Conservation (phyloP, 2,888 invertebrate species). For the Mamestra brassicae region DNA sequence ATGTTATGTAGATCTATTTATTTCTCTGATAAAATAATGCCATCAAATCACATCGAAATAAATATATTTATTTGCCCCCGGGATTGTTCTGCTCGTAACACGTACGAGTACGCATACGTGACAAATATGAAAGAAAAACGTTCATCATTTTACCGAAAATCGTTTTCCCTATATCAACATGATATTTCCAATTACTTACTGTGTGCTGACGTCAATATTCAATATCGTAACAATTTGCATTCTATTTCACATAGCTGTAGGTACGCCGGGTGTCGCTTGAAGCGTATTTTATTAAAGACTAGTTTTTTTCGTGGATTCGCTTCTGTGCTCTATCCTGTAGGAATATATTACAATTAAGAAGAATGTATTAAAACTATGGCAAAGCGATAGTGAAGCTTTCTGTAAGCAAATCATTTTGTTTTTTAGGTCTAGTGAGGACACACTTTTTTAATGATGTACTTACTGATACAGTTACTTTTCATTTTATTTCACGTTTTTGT, state of each 20-base stretch:
- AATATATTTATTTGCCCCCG: slow-evolving; percentile 8
- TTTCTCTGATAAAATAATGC: slow-evolving; percentile 2
- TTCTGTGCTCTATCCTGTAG: too few relatives aligned
- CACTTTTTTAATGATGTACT: too few relatives aligned
- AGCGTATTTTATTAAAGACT: background rate
- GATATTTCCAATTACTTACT: slow-evolving; percentile 56
- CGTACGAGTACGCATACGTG: slow-evolving; percentile 19
- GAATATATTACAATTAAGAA: too few relatives aligned
- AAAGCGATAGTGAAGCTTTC: too few relatives aligned
- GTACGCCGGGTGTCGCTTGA: background rate
- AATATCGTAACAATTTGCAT: slow-evolving; percentile 56
- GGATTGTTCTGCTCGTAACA: background rate
- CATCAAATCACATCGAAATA: slow-evolving; percentile 6
- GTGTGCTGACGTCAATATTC: slow-evolving; percentile 56
- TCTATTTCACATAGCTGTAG: slow-evolving; percentile 2
- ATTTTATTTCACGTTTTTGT: too few relatives aligned
- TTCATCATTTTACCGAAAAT: slow-evolving; percentile 37
- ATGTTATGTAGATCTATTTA: slow-evolving; percentile 1
- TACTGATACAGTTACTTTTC: too few relatives aligned
- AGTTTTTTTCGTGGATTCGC: background rate
- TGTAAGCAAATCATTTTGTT: too few relatives aligned
- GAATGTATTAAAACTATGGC: too few relatives aligned
- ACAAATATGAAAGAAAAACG: slow-evolving; percentile 30
- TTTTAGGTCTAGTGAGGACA: too few relatives aligned
- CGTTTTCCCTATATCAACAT: slow-evolving; percentile 51